These are phyloP conservation scores for Pachyrhynchus sulphureomaculatus DNA, from an alignment of 1,140 invertebrate genomes.

Conservation along the genomic window DNA sequence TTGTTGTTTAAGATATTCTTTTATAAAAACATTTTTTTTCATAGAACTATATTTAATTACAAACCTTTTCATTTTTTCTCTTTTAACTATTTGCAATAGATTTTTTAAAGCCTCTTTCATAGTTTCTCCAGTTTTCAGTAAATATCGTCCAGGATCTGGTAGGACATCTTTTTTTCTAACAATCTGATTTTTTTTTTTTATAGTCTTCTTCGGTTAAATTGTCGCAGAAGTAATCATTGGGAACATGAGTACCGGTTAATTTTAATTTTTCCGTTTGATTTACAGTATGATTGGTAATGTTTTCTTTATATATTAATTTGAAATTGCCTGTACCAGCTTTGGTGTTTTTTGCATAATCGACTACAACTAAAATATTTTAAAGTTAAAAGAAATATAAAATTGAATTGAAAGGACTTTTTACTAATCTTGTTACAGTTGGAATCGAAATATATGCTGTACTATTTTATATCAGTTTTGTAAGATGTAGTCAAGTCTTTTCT, in stretches of 20 bases:
- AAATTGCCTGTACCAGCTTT: conserved; percentile 58
- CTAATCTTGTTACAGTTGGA: too few species aligned
- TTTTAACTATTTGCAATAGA: conserved; percentile 37
- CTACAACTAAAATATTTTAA: conserved; percentile 54
- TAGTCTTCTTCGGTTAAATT: neutral
- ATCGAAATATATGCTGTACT: too few species aligned
- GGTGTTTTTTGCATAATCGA: conserved; percentile 57
- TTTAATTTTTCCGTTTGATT: conserved; percentile 10
- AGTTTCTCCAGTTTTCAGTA: conserved; percentile 35
- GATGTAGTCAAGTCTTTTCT: too few species aligned
- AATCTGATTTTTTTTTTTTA: too few species aligned
- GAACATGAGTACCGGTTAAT: conserved; percentile 19
- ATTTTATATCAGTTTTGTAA: too few species aligned
- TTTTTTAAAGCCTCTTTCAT: conserved; percentile 43
- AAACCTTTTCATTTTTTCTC: conserved; percentile 35
- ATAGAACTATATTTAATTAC: neutral
- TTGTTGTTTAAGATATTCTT: neutral
- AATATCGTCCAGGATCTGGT: conserved; percentile 30
- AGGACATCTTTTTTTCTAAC: too few species aligned
- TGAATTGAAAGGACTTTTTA: neutral
- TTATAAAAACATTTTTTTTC: neutral
- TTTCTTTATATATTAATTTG: conserved; percentile 51
- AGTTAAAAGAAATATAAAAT: neutral
- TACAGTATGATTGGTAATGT: neutral
- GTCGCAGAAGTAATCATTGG: conserved; percentile 33